These are phyloP conservation scores for Anarrhichthys ocellatus DNA, from an alignment of 2,113 vertebrate species.

Conservation along the genomic window DNA sequence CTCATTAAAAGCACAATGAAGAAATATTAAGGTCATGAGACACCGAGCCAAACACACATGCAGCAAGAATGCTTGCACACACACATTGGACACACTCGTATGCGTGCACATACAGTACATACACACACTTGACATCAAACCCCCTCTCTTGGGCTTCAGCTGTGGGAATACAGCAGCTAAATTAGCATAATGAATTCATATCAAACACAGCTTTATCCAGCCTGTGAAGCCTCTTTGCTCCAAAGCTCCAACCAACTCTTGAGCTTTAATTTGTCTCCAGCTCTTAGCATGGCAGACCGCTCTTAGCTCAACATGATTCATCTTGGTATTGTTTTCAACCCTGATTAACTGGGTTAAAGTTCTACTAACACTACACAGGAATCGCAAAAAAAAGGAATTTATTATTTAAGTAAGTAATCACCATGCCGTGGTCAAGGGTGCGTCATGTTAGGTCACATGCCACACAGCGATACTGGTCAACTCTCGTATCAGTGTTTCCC, in stretches of 20 bases:
- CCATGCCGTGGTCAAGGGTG: background rate
- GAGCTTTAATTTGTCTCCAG: slow-evolving; percentile 52
- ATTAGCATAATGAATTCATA: slow-evolving; percentile 64
- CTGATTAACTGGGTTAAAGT: slow-evolving; percentile 24
- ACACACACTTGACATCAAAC: slow-evolving; percentile 19
- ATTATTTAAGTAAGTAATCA: background rate
- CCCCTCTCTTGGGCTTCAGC: slow-evolving; percentile 20
- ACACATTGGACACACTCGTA: background rate
- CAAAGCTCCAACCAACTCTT: slow-evolving; percentile 36
- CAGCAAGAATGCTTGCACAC: background rate
- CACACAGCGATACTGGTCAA: background rate
- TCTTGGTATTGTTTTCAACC: slow-evolving; percentile 29
- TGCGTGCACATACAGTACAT: background rate
- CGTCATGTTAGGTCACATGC: background rate
- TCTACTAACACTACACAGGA: background rate
- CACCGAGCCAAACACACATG: background rate
- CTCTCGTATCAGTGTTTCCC: background rate
- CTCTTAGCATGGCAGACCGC: slow-evolving; percentile 45
- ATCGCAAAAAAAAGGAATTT: background rate
- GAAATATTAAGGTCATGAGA: slow-evolving; percentile 26
- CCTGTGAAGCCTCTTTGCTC: slow-evolving; percentile 30
- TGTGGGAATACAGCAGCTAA: slow-evolving; percentile 33
- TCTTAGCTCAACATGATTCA: slow-evolving; percentile 16
- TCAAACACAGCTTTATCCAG: slow-evolving; percentile 47
- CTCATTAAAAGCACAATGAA: slow-evolving; percentile 35